Base-by-base conservation (phyloP, 1,140 invertebrate species). In the Trichogramma pretiosum region DNA sequence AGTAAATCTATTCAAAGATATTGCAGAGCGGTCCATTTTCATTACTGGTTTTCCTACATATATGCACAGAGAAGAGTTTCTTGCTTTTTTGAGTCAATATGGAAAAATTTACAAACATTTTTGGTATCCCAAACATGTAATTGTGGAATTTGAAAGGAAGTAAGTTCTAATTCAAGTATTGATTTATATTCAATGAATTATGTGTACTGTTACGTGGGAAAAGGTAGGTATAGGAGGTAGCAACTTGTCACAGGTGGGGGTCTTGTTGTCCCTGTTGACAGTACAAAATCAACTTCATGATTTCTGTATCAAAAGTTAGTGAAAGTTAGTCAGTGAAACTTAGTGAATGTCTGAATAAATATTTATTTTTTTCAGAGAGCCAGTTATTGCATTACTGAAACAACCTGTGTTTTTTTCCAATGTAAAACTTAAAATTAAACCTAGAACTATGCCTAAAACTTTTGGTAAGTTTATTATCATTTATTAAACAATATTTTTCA, bases 11-110 rank as follows among this genome's bases (percentile, higher is more conserved):
- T 39, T 39, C 44, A 53, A 57, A 38, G 33, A 48, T 30, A 33
- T 54, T 18, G 21, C 56, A 10, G 51, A 60, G 43, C 62, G 49
- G 34, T 71, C 69, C n/a, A 55, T 77, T 39, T 71, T 67, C 54
- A 54, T 75, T 39, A 55, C 52, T 44, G 68, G 68, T 63, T 38
- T 64, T 45, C 63, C 60, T 23, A 42, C 39, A 14, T 37, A 30
- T 42, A 35, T 58, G 3, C 9, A 36, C 16, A 34, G 30, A 21
- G 36, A 52, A 11, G 46, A 55, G 23, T 28, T 73, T 24, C 5
- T 62, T 10, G 22, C 58, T 0, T 66, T 68, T 57, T 67, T 75
- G 56, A 49, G 34, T 21, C 43, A 60, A 38, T 74, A 64, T 60
- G 74, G 72, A 16, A 11, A 44, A 37, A 64, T 74, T 14, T 40